Evolutionary conservation across 1,140 invertebrate species (phyloP).

Genomic region (Akabosia matsudoensis): DNA sequence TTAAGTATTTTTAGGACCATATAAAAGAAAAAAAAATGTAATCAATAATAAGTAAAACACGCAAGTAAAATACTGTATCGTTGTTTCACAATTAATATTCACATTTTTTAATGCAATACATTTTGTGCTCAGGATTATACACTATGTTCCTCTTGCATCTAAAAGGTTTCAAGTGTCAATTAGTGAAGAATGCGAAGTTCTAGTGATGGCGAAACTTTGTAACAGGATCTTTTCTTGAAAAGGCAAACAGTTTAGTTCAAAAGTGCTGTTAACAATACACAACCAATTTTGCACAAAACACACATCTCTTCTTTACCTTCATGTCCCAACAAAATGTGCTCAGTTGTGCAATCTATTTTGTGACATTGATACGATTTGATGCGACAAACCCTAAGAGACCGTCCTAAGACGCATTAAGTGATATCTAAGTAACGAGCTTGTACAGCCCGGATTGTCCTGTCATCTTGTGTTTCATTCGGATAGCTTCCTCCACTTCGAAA

Average conservation of each 20-base stretch:
- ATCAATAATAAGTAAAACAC: too few species aligned
- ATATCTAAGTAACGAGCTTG: too few species aligned
- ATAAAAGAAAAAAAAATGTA: too few species aligned
- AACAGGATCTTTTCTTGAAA: not conserved
- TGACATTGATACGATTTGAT: not conserved
- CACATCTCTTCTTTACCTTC: too few species aligned
- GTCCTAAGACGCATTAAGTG: slow-evolving; percentile 5
- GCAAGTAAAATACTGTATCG: too few species aligned
- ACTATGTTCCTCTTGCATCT: not conserved
- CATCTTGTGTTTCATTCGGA: not conserved
- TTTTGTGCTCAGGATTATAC: not conserved
- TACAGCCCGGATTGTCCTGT: not conserved
- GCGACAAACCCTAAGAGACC: not conserved
- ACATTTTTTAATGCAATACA: not conserved
- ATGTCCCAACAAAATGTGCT: too few species aligned
- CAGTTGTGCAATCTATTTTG: too few species aligned
- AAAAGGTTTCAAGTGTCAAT: not conserved
- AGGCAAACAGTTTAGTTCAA: too few species aligned
- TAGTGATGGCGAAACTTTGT: not conserved
- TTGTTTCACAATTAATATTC: too few species aligned
- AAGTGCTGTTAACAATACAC: too few species aligned
- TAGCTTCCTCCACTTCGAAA: not conserved
- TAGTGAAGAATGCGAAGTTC: not conserved
- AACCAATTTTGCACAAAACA: too few species aligned
- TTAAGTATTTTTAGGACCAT: too few species aligned